Conservation (phyloP, 2,888 invertebrate genomes). For the Aphodius granarius region DNA sequence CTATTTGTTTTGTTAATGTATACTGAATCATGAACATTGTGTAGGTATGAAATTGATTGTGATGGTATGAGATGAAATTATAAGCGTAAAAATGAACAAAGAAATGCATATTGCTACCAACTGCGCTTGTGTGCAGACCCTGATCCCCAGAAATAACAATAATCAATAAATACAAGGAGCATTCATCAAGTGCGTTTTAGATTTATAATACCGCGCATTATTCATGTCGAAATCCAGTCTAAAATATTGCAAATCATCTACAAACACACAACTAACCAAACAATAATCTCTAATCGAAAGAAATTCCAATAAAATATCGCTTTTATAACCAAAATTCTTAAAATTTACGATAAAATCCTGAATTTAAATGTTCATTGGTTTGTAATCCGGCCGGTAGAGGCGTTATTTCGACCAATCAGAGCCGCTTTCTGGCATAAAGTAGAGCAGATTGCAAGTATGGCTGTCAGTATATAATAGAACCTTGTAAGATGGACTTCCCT, state of each 20-base stretch:
- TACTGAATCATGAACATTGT: too few species aligned
- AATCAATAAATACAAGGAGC: background rate
- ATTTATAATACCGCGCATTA: background rate
- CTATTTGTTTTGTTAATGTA: too few species aligned
- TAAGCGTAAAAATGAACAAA: too few species aligned
- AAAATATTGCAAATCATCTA: background rate
- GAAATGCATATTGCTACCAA: background rate
- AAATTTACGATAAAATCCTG: background rate
- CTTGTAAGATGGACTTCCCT: slow-evolving; percentile 83
- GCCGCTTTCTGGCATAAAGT: slow-evolving; percentile 74
- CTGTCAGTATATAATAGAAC: slow-evolving; percentile 98
- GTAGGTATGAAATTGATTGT: too few species aligned
- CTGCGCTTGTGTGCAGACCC: background rate
- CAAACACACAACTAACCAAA: background rate
- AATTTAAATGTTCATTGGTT: background rate
- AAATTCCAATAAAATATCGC: background rate
- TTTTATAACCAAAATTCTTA: background rate
- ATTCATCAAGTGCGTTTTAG: background rate
- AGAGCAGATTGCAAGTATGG: slow-evolving; percentile 87
- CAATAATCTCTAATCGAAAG: background rate
- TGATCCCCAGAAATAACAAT: background rate
- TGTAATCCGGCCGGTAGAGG: background rate
- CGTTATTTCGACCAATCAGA: slow-evolving; percentile 63
- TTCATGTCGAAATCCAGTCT: background rate
- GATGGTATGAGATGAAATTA: too few species aligned